Base-by-base conservation (phyloP, 2,113 vertebrate species). In the Salvelinus fontinalis region DNA sequence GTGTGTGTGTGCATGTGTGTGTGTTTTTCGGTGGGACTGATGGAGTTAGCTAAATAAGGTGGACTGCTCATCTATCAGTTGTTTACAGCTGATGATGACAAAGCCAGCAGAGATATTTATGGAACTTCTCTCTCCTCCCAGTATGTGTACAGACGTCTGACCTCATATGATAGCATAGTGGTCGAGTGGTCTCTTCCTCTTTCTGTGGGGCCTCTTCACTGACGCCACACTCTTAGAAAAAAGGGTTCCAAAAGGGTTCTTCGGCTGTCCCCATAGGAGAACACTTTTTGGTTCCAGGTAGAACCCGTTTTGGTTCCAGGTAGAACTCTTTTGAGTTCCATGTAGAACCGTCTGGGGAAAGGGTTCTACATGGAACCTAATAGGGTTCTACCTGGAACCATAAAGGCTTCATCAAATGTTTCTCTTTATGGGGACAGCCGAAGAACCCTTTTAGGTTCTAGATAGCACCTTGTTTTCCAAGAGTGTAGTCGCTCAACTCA, bases 41-140 rank as follows among this genome's bases (percentile, higher is more conserved):
- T 11, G 13, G 65, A 29, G 65, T 31, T 14, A 67, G 65, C 26
- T 68, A 68, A 39, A 34, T 68, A 77, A 81, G 72, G 69, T 67
- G 49, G 78, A 22, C 31, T 78, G 79, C 4, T 75, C 78, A 74
- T 84, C 75, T 79, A 73, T 91, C 82, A 80, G 24, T 29, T 48
- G 75, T 78, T 84, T 84, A 75, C 22, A 78, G 88, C 82, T 84
- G 60, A 85, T 81, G 29, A 81, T 34, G 49, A 74, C 65, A 80
- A 87, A 73, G 74, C 79, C 68, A 74, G 57, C 20, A 12, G 20
- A 0, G 51, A 72, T 81, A 76, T 65, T 81, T 84, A 66, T 80
- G 31, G 84, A 80, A 76, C 62, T 54, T 54, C 60, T 60, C 57
- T 77, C 70, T 67, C 39, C 39, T 79, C 34, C 44, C 60, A 20